Evolutionary conservation across 2,888 invertebrate genomes (phyloP), one percentile per base, ranked within the genome.

Genomic region (Papilio demoleus): DNA sequence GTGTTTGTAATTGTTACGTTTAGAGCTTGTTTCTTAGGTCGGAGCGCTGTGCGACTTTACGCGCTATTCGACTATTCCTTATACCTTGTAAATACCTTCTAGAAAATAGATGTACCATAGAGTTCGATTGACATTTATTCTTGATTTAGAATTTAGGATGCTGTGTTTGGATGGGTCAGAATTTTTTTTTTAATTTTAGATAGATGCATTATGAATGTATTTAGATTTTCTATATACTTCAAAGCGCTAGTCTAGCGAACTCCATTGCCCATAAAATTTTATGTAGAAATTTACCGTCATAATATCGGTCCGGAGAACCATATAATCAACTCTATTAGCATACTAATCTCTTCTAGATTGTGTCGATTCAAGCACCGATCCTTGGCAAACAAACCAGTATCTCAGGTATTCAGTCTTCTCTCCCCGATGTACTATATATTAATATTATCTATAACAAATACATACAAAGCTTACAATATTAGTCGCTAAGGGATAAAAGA

Each of bases 101-200:
- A 90, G 88, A 75, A 79, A n/a, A 81, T 88, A 90, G 88, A 77
- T 74, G 70, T 38, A 80, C 76, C 77, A 80, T 89, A 89, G 88
- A 73, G 61, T 72, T 79, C 82, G 81, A 84, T 80, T 77, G 74
- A 70, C 75, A 64, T 77, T 74, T 76, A 74, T 76, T 80, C 84
- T 81, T 81, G 82, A 80, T 76, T 85, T 79, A 79, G 78, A 87
- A 78, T 79, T 81, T 19, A 34, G 65, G 85, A 85, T 88, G 87
- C 86, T 87, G 85, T 89, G 81, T 88, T 88, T 90, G 92, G 92
- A 92, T 92, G 92, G 87, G 93, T 93, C 92, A 92, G 91, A 89
- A 80, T 78, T 83, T 85, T 76, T 80, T 85, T 81, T 62, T 84
- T 82, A 82, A 79, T 76, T 77, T 75, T 88, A 87, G 84, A 82